phyloP scores from a whole-genome alignment of 1,140 invertebrate species.

The Drosophila seguyi region DNA sequence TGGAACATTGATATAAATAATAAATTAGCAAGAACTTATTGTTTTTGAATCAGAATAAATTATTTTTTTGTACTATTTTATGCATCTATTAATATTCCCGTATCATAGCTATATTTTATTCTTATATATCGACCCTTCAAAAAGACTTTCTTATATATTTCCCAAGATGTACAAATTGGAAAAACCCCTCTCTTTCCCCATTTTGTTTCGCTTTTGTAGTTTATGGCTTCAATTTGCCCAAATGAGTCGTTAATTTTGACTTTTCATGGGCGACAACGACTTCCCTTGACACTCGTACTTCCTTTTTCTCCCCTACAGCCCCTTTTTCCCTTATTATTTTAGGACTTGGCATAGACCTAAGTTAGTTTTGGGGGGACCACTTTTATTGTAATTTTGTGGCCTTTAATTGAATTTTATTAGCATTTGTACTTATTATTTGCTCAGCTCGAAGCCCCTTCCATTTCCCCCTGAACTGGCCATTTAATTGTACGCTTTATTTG shows the following conservation, averaged over 20 bases:
- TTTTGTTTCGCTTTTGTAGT: constrained; percentile 44
- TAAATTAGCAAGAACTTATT: background rate
- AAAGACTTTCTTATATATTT: background rate
- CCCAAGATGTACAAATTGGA: constrained; percentile 1
- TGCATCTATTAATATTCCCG: background rate
- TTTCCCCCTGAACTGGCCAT: constrained; percentile 20
- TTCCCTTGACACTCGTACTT: background rate
- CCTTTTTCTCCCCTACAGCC: background rate
- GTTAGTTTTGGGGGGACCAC: constrained; percentile 63
- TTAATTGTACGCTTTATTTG: constrained; percentile 77
- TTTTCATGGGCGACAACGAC: constrained; percentile 62
- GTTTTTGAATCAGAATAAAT: background rate
- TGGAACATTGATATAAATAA: background rate
- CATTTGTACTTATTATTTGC: constrained; percentile 82
- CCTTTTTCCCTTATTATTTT: constrained; percentile 15
- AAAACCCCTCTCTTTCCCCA: constrained; percentile 25
- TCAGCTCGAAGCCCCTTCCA: background rate
- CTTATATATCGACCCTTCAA: background rate
- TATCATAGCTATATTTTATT: background rate
- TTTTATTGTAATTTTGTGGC: constrained; percentile 83
- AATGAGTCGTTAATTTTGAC: constrained; percentile 84
- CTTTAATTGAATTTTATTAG: constrained; percentile 84
- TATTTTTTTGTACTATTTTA: background rate
- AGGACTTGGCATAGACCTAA: constrained; percentile 20
- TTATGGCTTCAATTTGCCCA: constrained; percentile 82